Percentiles rank a stretch among this genome's conserved stretches.
phyloP scores from a whole-genome alignment of 1,140 invertebrate genomes.

The Ostrea denselamellosa region DNA sequence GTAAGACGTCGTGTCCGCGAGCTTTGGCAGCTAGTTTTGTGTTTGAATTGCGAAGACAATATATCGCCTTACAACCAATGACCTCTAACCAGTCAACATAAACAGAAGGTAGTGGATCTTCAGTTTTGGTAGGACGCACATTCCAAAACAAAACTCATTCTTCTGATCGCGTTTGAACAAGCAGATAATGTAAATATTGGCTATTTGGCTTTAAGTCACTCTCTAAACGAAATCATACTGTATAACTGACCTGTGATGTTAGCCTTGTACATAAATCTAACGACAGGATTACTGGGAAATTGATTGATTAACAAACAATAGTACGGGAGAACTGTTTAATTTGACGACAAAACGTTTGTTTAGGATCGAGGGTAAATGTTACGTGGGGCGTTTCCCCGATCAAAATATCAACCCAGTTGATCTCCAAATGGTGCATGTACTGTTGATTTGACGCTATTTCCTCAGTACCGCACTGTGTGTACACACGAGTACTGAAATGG shows the following conservation, averaged over 20 bases:
- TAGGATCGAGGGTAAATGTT: conserved; percentile 5
- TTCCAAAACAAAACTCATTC: background rate
- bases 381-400: conserved; percentile 13
- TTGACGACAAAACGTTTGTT: conserved; percentile 33
- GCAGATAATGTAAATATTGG: conserved; percentile 6
- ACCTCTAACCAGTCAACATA: background rate
- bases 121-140: background rate
- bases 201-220: background rate
- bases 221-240: conserved; percentile 23
- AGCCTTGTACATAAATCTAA: conserved; percentile 14
- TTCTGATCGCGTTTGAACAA: conserved; percentile 17
- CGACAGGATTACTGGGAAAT: conserved; percentile 9
- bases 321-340: background rate
- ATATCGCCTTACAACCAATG: background rate
- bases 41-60: conserved; percentile 7
- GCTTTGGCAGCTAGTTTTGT: background rate
- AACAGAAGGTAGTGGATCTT: conserved; percentile 1
- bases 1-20: background rate
- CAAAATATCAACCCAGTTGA: background rate
- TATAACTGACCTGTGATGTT: conserved; percentile 4
- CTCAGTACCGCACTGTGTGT: background rate
- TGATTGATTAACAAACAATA: conserved; percentile 40
- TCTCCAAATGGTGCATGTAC: background rate
- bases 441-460: background rate
- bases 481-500: too few species aligned